Percentiles rank a stretch among this genome's conserved stretches.
Conservation (phyloP, 2,888 invertebrate species). For the Ophion obscuratus region DNA sequence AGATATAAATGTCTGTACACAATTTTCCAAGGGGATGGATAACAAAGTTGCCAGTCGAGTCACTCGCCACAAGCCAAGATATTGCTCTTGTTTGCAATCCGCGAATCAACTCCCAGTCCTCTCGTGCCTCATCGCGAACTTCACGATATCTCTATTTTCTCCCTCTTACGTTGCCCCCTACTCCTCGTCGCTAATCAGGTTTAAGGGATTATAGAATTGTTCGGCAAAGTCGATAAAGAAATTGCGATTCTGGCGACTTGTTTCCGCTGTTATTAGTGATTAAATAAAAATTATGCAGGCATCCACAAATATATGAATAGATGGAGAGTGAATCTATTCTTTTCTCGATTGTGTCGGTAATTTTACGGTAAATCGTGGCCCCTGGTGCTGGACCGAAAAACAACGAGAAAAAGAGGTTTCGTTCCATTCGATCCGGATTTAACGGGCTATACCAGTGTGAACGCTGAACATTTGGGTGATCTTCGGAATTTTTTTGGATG, state of each 20-base stretch:
- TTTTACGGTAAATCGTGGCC: no score
- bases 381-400: no score
- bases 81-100: slow-evolving; percentile 81
- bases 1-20: not conserved
- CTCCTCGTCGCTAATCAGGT: slow-evolving; percentile 80
- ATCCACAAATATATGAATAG: not conserved
- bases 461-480: no score
- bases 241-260: slow-evolving; percentile 69
- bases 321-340: no score
- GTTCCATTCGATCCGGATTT: not conserved
- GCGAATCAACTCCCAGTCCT: slow-evolving; percentile 77
- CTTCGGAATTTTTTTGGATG: no score
- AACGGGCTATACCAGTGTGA: not conserved
- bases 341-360: no score
- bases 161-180: slow-evolving; percentile 38
- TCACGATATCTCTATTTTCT: slow-evolving; percentile 56
- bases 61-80: slow-evolving; percentile 73
- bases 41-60: slow-evolving; percentile 66
- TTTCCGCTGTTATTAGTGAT: not conserved
- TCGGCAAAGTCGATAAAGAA: slow-evolving; percentile 81
- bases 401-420: not conserved
- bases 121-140: slow-evolving; percentile 49
- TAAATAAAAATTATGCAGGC: not conserved
- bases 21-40: slow-evolving; percentile 51
- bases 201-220: slow-evolving; percentile 83